A percentile compares a stretch with the other conserved stretches of the same genome.
Evolutionary conservation across 2,888 invertebrate genomes (phyloP).

Genomic region (Cataglyphis altisquamis): DNA sequence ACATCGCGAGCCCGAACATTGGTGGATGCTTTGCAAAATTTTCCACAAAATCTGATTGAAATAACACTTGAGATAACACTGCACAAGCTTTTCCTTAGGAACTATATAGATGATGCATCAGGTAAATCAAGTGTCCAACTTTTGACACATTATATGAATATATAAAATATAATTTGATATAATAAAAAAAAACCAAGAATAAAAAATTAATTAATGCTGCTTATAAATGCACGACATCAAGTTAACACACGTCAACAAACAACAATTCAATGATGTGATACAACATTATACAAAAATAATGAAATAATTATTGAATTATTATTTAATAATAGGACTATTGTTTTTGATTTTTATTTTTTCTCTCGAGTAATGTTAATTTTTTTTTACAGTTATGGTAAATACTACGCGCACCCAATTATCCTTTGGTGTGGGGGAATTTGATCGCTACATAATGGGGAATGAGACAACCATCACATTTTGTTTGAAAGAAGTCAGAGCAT

Average conservation of each 20-base stretch:
- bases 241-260: neutral
- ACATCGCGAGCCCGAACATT: conserved; percentile 89
- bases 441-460: conserved; percentile 88
- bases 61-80: conserved; percentile 91
- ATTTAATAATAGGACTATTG: conserved; percentile 17
- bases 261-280: neutral
- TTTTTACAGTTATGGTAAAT: conserved; percentile 88
- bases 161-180: neutral
- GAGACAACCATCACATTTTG: conserved; percentile 94
- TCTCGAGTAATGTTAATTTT: conserved; percentile 14
- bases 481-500: conserved; percentile 93
- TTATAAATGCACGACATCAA: neutral
- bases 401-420: conserved; percentile 93
- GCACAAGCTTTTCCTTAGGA: conserved; percentile 90
- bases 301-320: conserved; percentile 6
- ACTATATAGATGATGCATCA: conserved; percentile 91
- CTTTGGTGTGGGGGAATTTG: conserved; percentile 92
- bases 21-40: conserved; percentile 92
- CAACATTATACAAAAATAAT: conserved; percentile 1
- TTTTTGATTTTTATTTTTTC: neutral
- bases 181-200: neutral
- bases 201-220: neutral
- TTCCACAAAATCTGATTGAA: conserved; percentile 92
- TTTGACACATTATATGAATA: neutral
- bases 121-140: conserved; percentile 80